Base-by-base conservation (phyloP, 2,797 vertebrate genomes). In the Zalophus californianus region DNA sequence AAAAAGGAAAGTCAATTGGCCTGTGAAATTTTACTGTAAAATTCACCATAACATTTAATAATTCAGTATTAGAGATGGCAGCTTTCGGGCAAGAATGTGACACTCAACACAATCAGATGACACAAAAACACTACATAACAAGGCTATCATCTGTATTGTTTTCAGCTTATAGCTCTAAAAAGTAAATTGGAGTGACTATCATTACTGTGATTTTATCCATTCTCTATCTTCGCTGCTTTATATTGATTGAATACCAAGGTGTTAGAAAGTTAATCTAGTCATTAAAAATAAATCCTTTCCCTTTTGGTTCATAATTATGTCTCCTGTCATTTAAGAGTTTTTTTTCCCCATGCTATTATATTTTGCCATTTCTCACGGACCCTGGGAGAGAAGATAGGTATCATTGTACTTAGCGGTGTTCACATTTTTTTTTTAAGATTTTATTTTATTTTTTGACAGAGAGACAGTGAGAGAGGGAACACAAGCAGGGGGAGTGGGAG, bases 51-150 rank as follows among this genome's bases (percentile, higher is more conserved):
- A 38, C 32, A 1, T 20, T 44, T 25, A 21, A 10, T 27, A 20
- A 73, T 10, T 23, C 32, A 0, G 38, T 3, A 7, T 38, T 5
- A 2, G 32, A 11, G 7, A 1, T 1, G n/a, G 48, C 48, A 16
- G 27, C 29, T 2, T 2, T 23, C 3, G 21, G 5, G 50, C 21
- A 38, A 21, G 38, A 89, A 5, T 27, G 7, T 14, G 2, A 48
- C 54, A 13, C 50, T 14, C 9, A 29, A 32, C 25, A 38, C 29
- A 58, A 16, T 6, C 27, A 62, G 62, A 7, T 41, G 27, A 79
- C 27, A 6, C 16, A 14, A 21, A 90, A 91, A 73, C 7, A 20
- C 82, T 10, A 3, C 1, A 2, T 38, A 50, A 21, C 58, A 14
- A 82, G 64, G 68, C 21, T 20, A 38, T 38, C 27, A 11, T 50